Evolutionary conservation across 2,113 vertebrate species (phyloP).

Genomic region (Zosterops borbonicus): DNA sequence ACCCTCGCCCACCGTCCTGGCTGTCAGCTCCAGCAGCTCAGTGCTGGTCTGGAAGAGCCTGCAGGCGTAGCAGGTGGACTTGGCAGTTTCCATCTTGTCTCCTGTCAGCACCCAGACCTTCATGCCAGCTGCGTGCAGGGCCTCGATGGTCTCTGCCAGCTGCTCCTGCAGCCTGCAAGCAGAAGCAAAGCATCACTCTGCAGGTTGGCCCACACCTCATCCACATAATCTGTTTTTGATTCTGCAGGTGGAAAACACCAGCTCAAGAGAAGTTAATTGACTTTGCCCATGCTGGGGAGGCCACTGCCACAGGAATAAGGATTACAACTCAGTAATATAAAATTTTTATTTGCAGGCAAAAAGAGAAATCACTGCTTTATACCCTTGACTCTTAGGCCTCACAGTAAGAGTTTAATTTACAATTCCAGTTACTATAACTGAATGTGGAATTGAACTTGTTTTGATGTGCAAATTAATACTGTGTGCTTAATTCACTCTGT

Average conservation of each 20-base stretch:
- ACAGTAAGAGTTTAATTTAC: neutral
- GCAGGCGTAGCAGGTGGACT: conserved; percentile 95
- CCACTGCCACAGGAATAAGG: neutral
- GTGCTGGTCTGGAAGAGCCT: conserved; percentile 91
- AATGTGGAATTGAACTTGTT: neutral
- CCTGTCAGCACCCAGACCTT: conserved; percentile 97
- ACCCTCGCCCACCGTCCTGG: conserved; percentile 78
- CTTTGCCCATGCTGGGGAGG: neutral
- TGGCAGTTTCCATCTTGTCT: conserved; percentile 98
- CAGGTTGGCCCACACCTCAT: neutral
- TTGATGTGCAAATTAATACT: conserved; percentile 34
- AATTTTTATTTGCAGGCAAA: neutral
- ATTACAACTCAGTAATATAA: neutral
- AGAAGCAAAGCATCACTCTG: neutral
- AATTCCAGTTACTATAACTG: neutral
- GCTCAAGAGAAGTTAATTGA: neutral
- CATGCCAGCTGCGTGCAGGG: conserved; percentile 91
- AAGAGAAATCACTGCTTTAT: neutral
- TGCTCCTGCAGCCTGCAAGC: conserved; percentile 88
- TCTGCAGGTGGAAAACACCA: neutral
- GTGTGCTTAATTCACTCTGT: neutral
- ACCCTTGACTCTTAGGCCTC: neutral
- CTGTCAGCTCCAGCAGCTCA: conserved; percentile 90
- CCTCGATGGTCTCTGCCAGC: conserved; percentile 92
- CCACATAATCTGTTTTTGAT: neutral